phyloP scores from a whole-genome alignment of 2,113 vertebrate genomes.

The Ailurus styani region DNA sequence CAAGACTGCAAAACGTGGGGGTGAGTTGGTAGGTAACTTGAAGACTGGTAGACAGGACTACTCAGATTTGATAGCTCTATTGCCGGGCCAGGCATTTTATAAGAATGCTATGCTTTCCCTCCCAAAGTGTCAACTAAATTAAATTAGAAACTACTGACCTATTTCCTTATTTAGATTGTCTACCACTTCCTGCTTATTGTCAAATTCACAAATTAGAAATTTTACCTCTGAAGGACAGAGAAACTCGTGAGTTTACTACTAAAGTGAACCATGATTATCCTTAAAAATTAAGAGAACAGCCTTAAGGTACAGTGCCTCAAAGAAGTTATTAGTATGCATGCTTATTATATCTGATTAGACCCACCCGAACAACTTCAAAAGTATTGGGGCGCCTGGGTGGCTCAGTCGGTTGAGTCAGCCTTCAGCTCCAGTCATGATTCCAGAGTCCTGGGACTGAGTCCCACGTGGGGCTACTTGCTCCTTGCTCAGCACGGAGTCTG shows the following conservation, averaged over 20 bases:
- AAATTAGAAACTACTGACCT: constrained; percentile 16
- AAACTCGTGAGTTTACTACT: not conserved
- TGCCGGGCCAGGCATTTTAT: not conserved
- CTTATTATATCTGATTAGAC: not conserved
- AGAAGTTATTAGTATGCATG: not conserved
- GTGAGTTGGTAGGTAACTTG: not conserved
- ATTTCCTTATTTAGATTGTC: constrained; percentile 19
- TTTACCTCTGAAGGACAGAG: not conserved
- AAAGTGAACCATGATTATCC: not conserved
- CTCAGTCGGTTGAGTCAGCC: too few relatives aligned
- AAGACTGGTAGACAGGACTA: not conserved
- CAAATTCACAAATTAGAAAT: not conserved
- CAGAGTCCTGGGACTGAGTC: too few relatives aligned
- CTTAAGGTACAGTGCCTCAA: not conserved
- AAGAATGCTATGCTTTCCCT: not conserved
- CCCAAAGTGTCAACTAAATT: not conserved
- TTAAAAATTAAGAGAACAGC: not conserved
- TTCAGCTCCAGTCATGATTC: too few relatives aligned
- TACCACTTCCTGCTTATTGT: not conserved
- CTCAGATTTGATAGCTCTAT: not conserved
- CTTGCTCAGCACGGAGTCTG: too few relatives aligned
- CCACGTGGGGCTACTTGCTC: too few relatives aligned
- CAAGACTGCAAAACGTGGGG: not conserved
- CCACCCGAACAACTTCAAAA: not conserved
- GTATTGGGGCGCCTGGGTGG: too few relatives aligned